These are phyloP conservation scores for Caenorhabditis elegans DNA, from an alignment of 1,140 invertebrate genomes.

Conservation along the genomic window WBcel235 BX284606.5:6077501-6078000, in stretches of 20 bases:
- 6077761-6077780: neutral
- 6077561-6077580: no score
- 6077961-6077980: slow-evolving; percentile 2
- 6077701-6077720: slow-evolving; percentile 72
- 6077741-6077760: slow-evolving; percentile 72
- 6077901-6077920: slow-evolving; percentile 55
- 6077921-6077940: slow-evolving; percentile 65
- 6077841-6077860: slow-evolving; percentile 55
- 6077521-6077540: slow-evolving; percentile 20
- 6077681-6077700: slow-evolving; percentile 74
- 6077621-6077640: slow-evolving; percentile 66
- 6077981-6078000: neutral
- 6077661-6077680: slow-evolving; percentile 69
- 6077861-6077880: slow-evolving; percentile 59
- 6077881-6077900: slow-evolving; percentile 62
- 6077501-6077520: slow-evolving; percentile 63
- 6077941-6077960: slow-evolving; percentile 27
- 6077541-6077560: no score
- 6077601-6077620: slow-evolving; percentile 59
- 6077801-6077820: slow-evolving; percentile 62
- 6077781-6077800: slow-evolving; percentile 8
- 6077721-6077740: slow-evolving; percentile 72
- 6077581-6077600: neutral
- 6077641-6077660: slow-evolving; percentile 65
- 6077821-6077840: slow-evolving; percentile 59